Base-by-base conservation (phyloP, 1,140 invertebrate species). In the Araneus ventricosus region DNA sequence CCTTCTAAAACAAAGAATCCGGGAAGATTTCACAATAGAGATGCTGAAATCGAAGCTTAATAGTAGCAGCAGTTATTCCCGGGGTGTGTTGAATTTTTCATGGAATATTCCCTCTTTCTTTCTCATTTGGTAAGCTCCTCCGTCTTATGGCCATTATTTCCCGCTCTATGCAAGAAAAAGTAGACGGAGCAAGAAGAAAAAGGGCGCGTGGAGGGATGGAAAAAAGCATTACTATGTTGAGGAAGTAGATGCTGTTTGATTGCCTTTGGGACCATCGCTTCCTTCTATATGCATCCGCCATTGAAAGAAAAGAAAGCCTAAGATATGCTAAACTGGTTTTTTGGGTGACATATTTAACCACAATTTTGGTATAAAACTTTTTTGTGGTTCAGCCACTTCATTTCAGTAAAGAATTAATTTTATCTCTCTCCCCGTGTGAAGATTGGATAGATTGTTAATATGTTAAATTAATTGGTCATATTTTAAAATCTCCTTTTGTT, bases 11-110 rank as follows among this genome's bases (percentile, higher is more conserved):
- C 41, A 86, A 86, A 86, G n/a, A 86, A 61, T 52, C 37, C 84
- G 20, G 45, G 30, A 59, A n/a, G 57, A 61, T 59, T 34, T 22
- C 30, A 30, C 52, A 30, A 52, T 67, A 61, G 37, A 86, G 84
- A 59, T 86, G 27, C 57, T 27, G 84, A 59, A 86, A 86, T 86
- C 57, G 84, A 61, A 86, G 57, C 84, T 86, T 86, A 86, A 86
- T 86, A 86, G 84, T 61, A 24, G 45, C 52, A 37, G 30, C 37
- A 59, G 57, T 86, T 59, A 86, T 86, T 86, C 84, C 52, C 84
- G 14, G 34, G 82, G 52, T 37, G 45, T 59, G 45, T 63, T 86
- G 84, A 86, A 86, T 86, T 61, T 86, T 86, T 86, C 57, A 86
- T 86, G 45, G 45, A 86, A 61, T 39, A 61, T 86, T 61, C 57